Conservation (phyloP, 2,888 invertebrate genomes). For the Brachylomia viminalis region DNA sequence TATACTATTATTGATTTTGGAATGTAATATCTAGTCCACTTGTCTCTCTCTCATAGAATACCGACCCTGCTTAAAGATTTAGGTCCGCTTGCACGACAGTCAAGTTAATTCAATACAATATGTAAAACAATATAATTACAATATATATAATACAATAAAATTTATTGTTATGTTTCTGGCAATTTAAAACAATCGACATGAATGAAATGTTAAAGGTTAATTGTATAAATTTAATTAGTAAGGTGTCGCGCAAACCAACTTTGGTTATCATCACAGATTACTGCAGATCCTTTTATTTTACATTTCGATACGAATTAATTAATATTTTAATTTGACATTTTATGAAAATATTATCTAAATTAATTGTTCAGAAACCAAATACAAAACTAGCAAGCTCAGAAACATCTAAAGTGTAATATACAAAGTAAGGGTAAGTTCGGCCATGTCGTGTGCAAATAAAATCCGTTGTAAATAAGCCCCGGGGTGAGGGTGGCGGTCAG, state of each 20-base stretch:
- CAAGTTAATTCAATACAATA: background rate
- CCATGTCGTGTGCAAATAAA: constrained; percentile 85
- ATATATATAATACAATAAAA: too few species aligned
- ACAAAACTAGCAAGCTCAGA: constrained; percentile 4
- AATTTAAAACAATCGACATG: background rate
- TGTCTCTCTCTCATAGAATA: background rate
- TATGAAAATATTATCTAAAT: background rate
- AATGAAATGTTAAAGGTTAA: background rate
- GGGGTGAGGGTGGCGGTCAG: constrained; percentile 85
- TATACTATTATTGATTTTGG: background rate
- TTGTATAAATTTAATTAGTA: background rate
- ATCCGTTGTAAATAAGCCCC: constrained; percentile 82
- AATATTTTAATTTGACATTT: background rate
- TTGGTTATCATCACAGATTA: background rate
- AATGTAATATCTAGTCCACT: background rate
- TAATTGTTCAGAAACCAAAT: background rate
- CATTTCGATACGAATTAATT: background rate
- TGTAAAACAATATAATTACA: too few species aligned
- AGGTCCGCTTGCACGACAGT: background rate
- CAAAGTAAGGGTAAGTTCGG: constrained; percentile 65
- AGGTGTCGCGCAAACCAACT: background rate
- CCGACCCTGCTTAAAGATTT: too few species aligned
- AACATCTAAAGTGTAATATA: constrained; percentile 36
- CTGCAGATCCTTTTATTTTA: background rate
- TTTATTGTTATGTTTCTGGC: background rate